A percentile compares a stretch with the other conserved stretches of the same genome.
These are phyloP conservation scores for Palythoa grandiflora DNA, from an alignment of 92 coral and sea anemone genomes.

Conservation along the genomic window DNA sequence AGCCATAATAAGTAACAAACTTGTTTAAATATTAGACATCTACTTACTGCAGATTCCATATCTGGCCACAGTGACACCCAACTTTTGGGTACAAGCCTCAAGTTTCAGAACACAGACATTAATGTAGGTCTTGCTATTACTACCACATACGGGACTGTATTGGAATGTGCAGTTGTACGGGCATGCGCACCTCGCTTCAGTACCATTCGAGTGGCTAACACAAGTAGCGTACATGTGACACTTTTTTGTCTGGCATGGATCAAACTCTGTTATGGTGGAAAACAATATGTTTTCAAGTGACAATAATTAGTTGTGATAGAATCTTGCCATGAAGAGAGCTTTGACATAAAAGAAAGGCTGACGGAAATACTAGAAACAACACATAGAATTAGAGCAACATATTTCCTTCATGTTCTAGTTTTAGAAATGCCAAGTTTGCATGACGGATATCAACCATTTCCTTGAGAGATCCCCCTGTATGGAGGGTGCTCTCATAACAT, in stretches of 20 bases:
- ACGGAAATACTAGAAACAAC: too few species aligned
- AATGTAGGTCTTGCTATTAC: slow-evolving; percentile 79
- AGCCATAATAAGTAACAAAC: not conserved
- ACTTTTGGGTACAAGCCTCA: slow-evolving; percentile 76
- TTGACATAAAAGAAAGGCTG: not conserved
- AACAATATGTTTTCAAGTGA: not conserved
- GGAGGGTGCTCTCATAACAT: too few species aligned
- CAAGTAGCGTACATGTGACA: slow-evolving; percentile 90
- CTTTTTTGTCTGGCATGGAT: slow-evolving; percentile 80
- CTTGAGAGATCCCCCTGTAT: too few species aligned
- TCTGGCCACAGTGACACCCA: slow-evolving; percentile 60
- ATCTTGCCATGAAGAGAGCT: not conserved
- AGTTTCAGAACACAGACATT: slow-evolving; percentile 84
- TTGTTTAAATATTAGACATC: not conserved
- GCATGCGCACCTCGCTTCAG: slow-evolving; percentile 77
- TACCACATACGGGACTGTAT: slow-evolving; percentile 89
- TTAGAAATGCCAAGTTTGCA: too few species aligned
- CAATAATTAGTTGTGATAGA: not conserved
- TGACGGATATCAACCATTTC: too few species aligned
- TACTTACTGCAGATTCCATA: slow-evolving; percentile 92
- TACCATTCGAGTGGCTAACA: slow-evolving; percentile 62
- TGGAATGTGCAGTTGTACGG: slow-evolving; percentile 79
- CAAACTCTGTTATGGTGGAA: slow-evolving; percentile 48
- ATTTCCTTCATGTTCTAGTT: too few species aligned
- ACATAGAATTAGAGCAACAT: too few species aligned